Base-by-base conservation (phyloP, 2,888 invertebrate genomes). In the Drosophila kanekoi region DNA sequence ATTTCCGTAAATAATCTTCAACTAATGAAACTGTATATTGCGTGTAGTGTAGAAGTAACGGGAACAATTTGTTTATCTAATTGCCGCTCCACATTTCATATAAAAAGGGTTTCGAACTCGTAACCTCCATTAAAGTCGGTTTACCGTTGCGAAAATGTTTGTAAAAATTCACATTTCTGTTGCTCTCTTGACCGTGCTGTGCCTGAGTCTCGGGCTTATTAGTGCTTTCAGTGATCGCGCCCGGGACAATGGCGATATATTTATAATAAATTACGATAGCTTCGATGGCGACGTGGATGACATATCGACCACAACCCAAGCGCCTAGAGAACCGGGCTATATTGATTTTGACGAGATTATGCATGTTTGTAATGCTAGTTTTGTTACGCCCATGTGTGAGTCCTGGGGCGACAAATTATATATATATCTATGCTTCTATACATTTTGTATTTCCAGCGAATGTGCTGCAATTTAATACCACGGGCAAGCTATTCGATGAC, bases 401-500 rank as follows among this genome's bases (percentile, higher is more conserved):
- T 75, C 2, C 9, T 11, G 13, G 10, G 6, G 4, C 38, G 13
- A n/a, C 10, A 2, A 14, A 2, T 10, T 0, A 2, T 13, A 16
- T 13, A 16, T 32, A 28, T 33, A 14, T 33, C n/a, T 16, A 9
- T 8, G n/a, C 4, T n/a, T 13, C 9, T 14, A 5, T 0, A 18
- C 18, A 9, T 51, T 3, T 45, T 10, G 9, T 28, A 11, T 14
- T 41, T 72, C 6, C 62, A 94, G 94, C 93, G 3, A 93, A 93
- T 79, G 78, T 94, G 20, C 88, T 92, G 35, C 87, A 93, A 9
- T 92, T 94, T 2, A 94, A 94, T 78, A 90, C 88, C 11, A 94
- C 93, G 18, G 94, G 94, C 13, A 93, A 93, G 52, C 93, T 94
- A 61, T 93, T 93, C 0, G 94, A 94, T 70, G 94, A 94, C 87